Evolutionary conservation across 2,113 vertebrate genomes (phyloP).

Genomic region (Pimephales promelas): DNA sequence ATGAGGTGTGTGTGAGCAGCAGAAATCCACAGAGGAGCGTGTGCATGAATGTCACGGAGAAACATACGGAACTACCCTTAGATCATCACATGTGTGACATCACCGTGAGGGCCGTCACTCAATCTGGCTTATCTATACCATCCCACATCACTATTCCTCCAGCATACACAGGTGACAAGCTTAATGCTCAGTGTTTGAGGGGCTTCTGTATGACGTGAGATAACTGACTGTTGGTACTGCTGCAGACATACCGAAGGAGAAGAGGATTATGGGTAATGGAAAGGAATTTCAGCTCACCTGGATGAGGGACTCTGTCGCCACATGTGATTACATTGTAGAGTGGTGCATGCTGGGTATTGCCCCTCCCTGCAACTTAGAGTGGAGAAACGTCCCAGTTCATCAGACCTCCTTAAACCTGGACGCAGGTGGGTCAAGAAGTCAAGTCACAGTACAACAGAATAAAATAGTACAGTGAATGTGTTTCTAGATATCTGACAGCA

Average conservation of each 20-base stretch:
- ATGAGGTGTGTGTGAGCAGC: slow-evolving; percentile 59
- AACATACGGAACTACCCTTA: slow-evolving; percentile 49
- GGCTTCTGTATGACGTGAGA: background rate
- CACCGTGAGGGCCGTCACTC: slow-evolving; percentile 56
- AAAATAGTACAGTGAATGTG: background rate
- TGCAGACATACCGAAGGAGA: background rate
- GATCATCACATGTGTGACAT: slow-evolving; percentile 57
- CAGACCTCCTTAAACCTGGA: slow-evolving; percentile 59
- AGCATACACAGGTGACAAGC: slow-evolving; percentile 34
- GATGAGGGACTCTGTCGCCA: slow-evolving; percentile 37
- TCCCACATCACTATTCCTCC: slow-evolving; percentile 59
- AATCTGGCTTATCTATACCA: slow-evolving; percentile 6
- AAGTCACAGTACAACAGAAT: no score
- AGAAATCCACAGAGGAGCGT: slow-evolving; percentile 3
- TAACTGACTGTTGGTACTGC: background rate
- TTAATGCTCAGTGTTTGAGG: background rate
- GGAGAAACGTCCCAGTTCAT: slow-evolving; percentile 58
- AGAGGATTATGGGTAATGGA: slow-evolving; percentile 48
- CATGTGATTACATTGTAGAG: slow-evolving; percentile 69
- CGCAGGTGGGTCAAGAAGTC: no score
- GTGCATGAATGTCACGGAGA: slow-evolving; percentile 38
- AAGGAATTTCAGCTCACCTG: slow-evolving; percentile 63
- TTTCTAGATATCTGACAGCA: background rate
- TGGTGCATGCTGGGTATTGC: slow-evolving; percentile 61
- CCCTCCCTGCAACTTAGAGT: slow-evolving; percentile 52